phyloP scores from a whole-genome alignment of 2,888 invertebrate species.

The Orgyia antiqua region DNA sequence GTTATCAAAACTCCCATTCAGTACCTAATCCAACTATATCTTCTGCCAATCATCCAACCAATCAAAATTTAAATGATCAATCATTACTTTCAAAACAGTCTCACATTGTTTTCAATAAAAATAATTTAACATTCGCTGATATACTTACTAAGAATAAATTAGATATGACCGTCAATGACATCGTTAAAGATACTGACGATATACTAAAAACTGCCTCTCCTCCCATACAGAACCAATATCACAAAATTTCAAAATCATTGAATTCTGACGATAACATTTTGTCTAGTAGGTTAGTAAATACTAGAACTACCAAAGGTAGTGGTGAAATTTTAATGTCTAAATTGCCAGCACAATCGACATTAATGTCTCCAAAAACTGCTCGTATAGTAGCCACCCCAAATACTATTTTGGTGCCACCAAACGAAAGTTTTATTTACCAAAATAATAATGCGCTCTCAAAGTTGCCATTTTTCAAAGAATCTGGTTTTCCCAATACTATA shows the following conservation, averaged over 20 bases:
- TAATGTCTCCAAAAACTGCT: conserved; percentile 36
- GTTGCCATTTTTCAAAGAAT: conserved; percentile 57
- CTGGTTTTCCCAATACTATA: conserved; percentile 52
- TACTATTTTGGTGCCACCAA: conserved; percentile 49
- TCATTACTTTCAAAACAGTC: conserved; percentile 35
- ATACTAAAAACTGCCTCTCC: conserved; percentile 48
- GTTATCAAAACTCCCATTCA: conserved; percentile 36
- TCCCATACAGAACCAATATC: conserved; percentile 38
- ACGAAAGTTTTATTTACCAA: conserved; percentile 32
- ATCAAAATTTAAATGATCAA: conserved; percentile 24
- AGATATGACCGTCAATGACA: conserved; percentile 57
- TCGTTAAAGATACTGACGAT: conserved; percentile 57
- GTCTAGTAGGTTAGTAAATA: neutral
- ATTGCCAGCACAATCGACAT: conserved; percentile 31
- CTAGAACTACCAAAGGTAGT: conserved; percentile 36
- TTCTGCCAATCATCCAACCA: conserved; percentile 24
- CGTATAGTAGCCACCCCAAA: conserved; percentile 44
- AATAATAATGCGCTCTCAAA: conserved; percentile 46
- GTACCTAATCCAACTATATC: conserved; percentile 34
- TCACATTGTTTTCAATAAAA: conserved; percentile 33
- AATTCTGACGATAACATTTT: conserved; percentile 6
- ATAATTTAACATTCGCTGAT: conserved; percentile 60
- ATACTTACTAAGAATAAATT: conserved; percentile 64
- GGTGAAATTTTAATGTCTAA: conserved; percentile 50
- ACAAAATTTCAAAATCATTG: conserved; percentile 32